Evolutionary conservation across 2,888 invertebrate genomes (phyloP), one percentile per base, ranked within the genome.

Genomic region (Buathra laborator): DNA sequence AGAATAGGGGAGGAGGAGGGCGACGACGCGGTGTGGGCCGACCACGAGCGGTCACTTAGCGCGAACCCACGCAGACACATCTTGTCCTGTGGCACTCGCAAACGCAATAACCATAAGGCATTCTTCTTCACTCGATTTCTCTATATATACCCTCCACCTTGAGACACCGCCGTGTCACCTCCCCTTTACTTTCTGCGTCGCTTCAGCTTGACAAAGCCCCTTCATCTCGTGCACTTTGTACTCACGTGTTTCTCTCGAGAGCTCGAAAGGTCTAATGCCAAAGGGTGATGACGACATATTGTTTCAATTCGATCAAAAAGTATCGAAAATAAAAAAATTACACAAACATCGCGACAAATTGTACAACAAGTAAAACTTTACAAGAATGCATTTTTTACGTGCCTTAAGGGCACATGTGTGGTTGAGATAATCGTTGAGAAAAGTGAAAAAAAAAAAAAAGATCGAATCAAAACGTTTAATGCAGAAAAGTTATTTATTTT

Each of bases 91-190:
- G 89, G 88, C 88, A 86, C 88, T 81, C 88, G 89, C 86, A 64
- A 86, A 83, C 76, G 89, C 92, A 91, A 93, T 93, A 92, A 92
- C 92, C 92, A 92, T 92, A 92, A 92, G 91, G 86, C 91, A 91
- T 91, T 90, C 89, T 89, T 90, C 79, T 82, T 72, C 67, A 68
- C 46, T 79, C 71, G 75, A 19, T 71, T 67, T 85, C 37, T 29
- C 19, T 90, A 70, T 46, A 32, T 51, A 53, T 3, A 66, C 6
- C 46, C 12, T 10, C 12, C 56, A 24, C 12, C 56, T 37, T 32
- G 56, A 59, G 79, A 79, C 72, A 44, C 71, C 71, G 71, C 24
- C 70, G 74, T 75, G 74, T 75, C 43, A 56, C 43, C 83, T 67
- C 80, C 56, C 46, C 75, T 53, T 70, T 53, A 10, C 48, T 48